Base-by-base conservation (phyloP, 1,140 invertebrate species). In the Philotrypesis tridentata region DNA sequence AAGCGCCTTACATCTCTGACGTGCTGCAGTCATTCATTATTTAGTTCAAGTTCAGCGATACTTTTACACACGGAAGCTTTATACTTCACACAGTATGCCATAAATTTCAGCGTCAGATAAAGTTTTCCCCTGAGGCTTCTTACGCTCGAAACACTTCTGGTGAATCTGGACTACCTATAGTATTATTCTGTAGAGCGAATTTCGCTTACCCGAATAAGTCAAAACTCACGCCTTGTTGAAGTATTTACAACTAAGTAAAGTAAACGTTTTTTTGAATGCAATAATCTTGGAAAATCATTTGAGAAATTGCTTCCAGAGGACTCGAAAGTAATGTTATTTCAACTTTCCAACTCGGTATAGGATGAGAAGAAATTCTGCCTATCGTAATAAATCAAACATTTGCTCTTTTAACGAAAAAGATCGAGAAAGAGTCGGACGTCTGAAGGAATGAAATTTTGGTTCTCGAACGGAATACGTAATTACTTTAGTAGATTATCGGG, bases 21-120 rank as follows among this genome's bases (percentile, higher is more conserved):
- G 61, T n/a, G n/a, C n/a, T n/a, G 61, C 7, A 25, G 25, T 65
- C 61, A 65, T 43, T 14, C 40, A 33, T 71, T 71, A 71, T 71
- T 37, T 71, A 40, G 68, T 31, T 40, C 68, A 71, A 71, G 68
- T 40, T 71, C 68, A 37, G 31, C 4, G 33, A 12, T 33, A 0
- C 33, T 21, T 71, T 43, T 40, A 31, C 25, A 27, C 27, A 11
- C 12, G 27, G 25, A 67, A 23, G 63, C 12, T 67, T 67, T 67
- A 67, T 67, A 23, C 27, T 67, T 27, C 27, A 21, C 23, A n/a
- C n/a, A 31, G n/a, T 29, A 70, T 37, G 31, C 31, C 21, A 6
- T 70, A 37, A 70, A 37, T 31, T 33, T 37, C 14, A 0, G 14
- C n/a, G 31, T 70, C n/a, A 5, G 67, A 31, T 33, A 70, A 70